Evolutionary conservation across 2,113 vertebrate species (phyloP), one percentile per base, ranked within the genome.

Genomic region (Sylvilagus bachmani): DNA sequence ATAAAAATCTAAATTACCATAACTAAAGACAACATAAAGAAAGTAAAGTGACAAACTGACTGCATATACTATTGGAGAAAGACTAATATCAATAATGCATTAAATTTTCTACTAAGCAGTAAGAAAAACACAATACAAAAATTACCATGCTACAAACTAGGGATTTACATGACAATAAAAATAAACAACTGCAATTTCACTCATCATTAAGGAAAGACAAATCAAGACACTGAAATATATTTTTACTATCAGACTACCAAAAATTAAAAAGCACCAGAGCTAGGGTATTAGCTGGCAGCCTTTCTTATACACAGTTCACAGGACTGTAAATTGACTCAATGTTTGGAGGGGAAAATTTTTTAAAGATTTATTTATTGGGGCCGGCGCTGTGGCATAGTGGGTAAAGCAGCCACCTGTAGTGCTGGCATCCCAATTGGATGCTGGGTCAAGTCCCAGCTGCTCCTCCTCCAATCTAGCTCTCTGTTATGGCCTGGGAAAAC

Each of bases 151-250:
- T 74, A 80, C 8, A 77, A 86, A 67, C 31, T 67, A 55, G 16
- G 80, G 62, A 92, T 86, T 49, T 61, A 61, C 4, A 36, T 21
- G 82, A 94, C 80, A 86, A 79, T 4, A 84, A n/a, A 29, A 64
- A 80, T n/a, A 53, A 44, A 44, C 44, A 44, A 44, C 44, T 31
- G 10, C 51, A 80, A 44, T 1, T 95, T 83, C 10, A 84, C 2
- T 86, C 24, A 69, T 61, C 78, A 86, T 69, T 80, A 96, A 88
- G 69, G 14, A 44, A 96, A 94, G 22, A 8, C 6, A 91, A 79
- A 85, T 89, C 6, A 79, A 81, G 12, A 85, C 10, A 61, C 2
- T 53, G 24, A 73, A 80, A 64, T 62, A 81, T 1, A 71, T 73
- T 61, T 77, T 31, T 38, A 71, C 6, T 36, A 33, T 29, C 6